Base-by-base conservation (phyloP, 2,888 invertebrate genomes). In the Hirudinaria manillensis region DNA sequence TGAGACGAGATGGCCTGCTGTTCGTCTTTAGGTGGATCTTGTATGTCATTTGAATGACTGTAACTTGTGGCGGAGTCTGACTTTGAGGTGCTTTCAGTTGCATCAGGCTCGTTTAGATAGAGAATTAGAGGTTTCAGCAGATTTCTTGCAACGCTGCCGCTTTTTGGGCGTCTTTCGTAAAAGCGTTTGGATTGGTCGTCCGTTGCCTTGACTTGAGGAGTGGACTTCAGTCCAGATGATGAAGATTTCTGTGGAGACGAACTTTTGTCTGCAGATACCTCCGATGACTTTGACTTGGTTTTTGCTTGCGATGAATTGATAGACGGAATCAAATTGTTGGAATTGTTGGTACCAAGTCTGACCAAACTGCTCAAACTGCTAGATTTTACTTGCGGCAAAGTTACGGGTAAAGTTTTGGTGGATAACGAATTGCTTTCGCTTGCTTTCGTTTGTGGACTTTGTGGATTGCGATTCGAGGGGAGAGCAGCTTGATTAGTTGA, bases 61-160 rank as follows among this genome's bases (percentile, higher is more conserved):
- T 45, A 10, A 10, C 16, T 45, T 10, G 10, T 45, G 10, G 13
- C 16, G 45, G 45, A 45, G 1, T 4, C 61, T 16, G 24, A 16
- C 61, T 61, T 61, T 16, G 29, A 61, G 1, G 24, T 21, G 19
- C 61, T 16, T 29, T 27, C 24, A 61, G 7, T 61, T 61, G 61
- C 61, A 61, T 29, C 61, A n/a, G 61, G 29, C n/a, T 61, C 24
- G 61, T 61, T 61, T 61, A 61, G 61, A n/a, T 61, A 61, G 24
- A 61, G 61, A n/a, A 61, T 61, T 16, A 61, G 61, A 61, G 61
- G 61, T 61, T 61, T 61, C 7, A 27, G 61, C 24, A 61, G 7
- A 16, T 29, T 29, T 61, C 29, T 61, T 24, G 61, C 29, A 16
- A 61, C 29, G 4, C 3, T 61, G 29, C 61, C 61, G 19, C 61